Evolutionary conservation across 2,113 vertebrate species (phyloP), one percentile per base, ranked within the genome.

Genomic region (Merops nubicus): DNA sequence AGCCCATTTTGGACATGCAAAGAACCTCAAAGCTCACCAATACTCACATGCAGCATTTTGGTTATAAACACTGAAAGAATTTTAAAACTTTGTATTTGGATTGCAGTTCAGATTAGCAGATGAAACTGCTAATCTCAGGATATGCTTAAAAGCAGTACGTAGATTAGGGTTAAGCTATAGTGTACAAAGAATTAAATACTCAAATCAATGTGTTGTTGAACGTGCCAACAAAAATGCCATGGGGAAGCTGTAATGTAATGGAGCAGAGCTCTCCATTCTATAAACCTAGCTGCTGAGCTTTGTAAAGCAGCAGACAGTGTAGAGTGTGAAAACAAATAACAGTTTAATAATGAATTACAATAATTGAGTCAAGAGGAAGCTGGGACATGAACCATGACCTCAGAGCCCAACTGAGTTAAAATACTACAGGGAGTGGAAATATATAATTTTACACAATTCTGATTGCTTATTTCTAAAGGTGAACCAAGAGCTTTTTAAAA

Each of bases 311-410:
- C 83, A 95, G 91, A 95, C 67, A 84, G 81, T 5, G 1, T 75
- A 67, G 84, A 82, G 87, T 93, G 91, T 68, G 74, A 91, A 95
- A 96, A 95, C 86, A 93, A 94, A 45, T 86, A 96, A 93, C 89
- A 91, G 48, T 83, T 95, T 89, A 93, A 96, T 96, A 93, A 95
- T 94, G 87, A 97, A 96, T 96, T 95, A 93, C 54, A 94, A 69
- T 93, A 88, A 89, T 60, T 78, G 78, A 93, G 56, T 90, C 10
- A 0, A 94, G 92, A 82, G 87, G 81, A 86, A 84, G 67, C 72
- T 89, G 86, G 73, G 69, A 74, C 92, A 40, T 50, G 65, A 93
- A 81, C 84, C 76, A 81, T 0, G 9, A 72, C 82, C 88, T 93
- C 68, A 74, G 77, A 95, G 45, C 59, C 82, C 87, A 70, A 3